These are phyloP conservation scores for Boloria selene DNA, from an alignment of 2,888 invertebrate genomes.

Conservation along the genomic window DNA sequence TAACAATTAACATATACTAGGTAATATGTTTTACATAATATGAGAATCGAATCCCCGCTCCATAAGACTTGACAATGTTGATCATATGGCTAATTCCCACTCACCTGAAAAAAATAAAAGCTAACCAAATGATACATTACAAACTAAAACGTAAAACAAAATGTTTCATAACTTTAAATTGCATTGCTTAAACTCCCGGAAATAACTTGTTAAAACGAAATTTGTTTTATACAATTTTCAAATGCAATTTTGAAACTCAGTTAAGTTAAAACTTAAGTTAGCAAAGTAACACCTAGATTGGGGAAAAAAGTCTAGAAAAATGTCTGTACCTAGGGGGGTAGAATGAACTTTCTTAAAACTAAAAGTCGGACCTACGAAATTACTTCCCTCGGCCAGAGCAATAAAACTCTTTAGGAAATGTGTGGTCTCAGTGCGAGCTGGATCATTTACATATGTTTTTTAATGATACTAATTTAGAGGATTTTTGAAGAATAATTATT, in stretches of 20 bases:
- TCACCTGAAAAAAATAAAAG: too few relatives aligned
- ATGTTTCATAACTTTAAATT: slow-evolving; percentile 35
- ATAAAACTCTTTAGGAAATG: slow-evolving; percentile 77
- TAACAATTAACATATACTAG: too few relatives aligned
- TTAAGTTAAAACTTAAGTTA: slow-evolving; percentile 45
- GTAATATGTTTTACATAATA: too few relatives aligned
- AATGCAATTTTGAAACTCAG: slow-evolving; percentile 41
- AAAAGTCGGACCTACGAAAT: slow-evolving; percentile 81
- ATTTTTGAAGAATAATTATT: too few relatives aligned
- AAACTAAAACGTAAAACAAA: slow-evolving; percentile 3
- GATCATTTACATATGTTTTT: slow-evolving; percentile 15
- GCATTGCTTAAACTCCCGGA: slow-evolving; percentile 34
- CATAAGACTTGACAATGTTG: too few relatives aligned
- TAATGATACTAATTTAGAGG: background rate
- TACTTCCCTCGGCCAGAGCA: slow-evolving; percentile 79
- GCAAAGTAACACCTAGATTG: slow-evolving; percentile 51
- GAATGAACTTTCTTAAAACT: slow-evolving; percentile 81
- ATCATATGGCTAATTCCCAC: too few relatives aligned
- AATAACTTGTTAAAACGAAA: slow-evolving; percentile 39
- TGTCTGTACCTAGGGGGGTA: slow-evolving; percentile 59
- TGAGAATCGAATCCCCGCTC: too few relatives aligned
- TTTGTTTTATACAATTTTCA: slow-evolving; percentile 41
- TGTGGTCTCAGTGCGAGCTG: slow-evolving; percentile 36
- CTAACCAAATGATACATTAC: too few relatives aligned
- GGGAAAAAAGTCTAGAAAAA: slow-evolving; percentile 60